Evolutionary conservation across 2,888 invertebrate species (phyloP), one percentile per base, ranked within the genome.

Genomic region (Tachina grossa): DNA sequence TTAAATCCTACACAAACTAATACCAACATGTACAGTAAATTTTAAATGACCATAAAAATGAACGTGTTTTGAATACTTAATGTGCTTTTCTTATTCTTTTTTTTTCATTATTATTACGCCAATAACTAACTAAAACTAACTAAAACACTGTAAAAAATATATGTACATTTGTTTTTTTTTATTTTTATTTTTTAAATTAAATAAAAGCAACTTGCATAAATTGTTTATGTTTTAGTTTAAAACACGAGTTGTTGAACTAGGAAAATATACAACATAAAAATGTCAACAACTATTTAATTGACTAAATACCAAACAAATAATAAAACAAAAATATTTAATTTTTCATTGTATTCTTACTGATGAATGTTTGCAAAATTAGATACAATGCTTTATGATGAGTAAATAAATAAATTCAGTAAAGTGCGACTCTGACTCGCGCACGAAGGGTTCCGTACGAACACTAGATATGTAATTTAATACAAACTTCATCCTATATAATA

Each of bases 21-120:
- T 79, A 45, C 78, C 41, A 75, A 76, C 69, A 83, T 83, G 79
- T 68, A 76, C 79, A 71, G 71, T 76, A 85, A 83, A 55, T 76
- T 82, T 83, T 80, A 85, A 83, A 83, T 85, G 71, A 79, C 79
- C 83, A 75, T 85, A 83, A 71, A 85, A 71, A 61, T 31, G 71
- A 41, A 85, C 83, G 85, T 85, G 85, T 71, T 83, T 66, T 31
- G 83, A 83, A 83, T 85, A 41, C 59, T 45, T 22, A 85, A 72
- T 43, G 13, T 10, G n/a, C 13, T 65, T 78, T 69, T 41, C 22
- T 41, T 61, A 39, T 19, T 65, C 39, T 61, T 76, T 49, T 51
- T 11, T 68, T 31, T 31, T 31, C 31, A 31, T 43, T 31, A 10
- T 19, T 31, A 31, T 14, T 57, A 45, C 43, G 76, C 9, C 31